Evolutionary conservation across 2,113 vertebrate genomes (phyloP), one percentile per base, ranked within the genome.

Genomic region (Oncorhynchus tshawytscha): DNA sequence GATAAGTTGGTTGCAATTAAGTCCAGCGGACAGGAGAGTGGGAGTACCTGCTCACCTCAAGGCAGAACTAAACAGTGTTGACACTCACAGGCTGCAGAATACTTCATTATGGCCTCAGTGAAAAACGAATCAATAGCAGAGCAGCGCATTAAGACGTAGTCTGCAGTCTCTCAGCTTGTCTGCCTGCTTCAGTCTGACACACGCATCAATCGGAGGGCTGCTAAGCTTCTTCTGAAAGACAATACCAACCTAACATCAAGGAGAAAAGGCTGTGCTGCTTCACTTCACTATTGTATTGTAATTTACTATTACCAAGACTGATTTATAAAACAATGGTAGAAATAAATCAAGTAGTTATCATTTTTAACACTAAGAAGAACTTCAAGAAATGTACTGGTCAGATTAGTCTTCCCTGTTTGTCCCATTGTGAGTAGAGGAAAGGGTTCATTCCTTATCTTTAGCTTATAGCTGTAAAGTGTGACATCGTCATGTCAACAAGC

Each of bases 101-200:
- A 84, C 85, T 88, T 87, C 87, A 88, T 91, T 89, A 87, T 12
- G 39, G 79, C 78, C 72, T 81, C 78, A 88, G 88, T 84, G 85
- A 84, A 86, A 78, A 75, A 34, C 72, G 31, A 45, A 86, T 89
- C 90, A 22, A 91, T 90, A 78, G 73, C 75, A 45, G 39, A 12
- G 39, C 39, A 45, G 39, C 8, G 9, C 39, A 45, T 45, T 45
- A 45, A 45, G 9, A 45, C 9, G 9, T 45, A 45, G 39, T 45
- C 9, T 45, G 39, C 9, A 45, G 8, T 45, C 0, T 2, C 76
- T 79, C 75, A 65, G 66, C 45, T 3, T 15, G 78, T 59, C 70
- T 49, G 64, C 49, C 60, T 54, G 3, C 66, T 70, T 39, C 22
- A 49, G 12, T 49, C 69, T 13, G 49, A 57, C 3, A 71, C 24